Conservation (phyloP, 1,140 invertebrate species). For the Lepidostoma basale region DNA sequence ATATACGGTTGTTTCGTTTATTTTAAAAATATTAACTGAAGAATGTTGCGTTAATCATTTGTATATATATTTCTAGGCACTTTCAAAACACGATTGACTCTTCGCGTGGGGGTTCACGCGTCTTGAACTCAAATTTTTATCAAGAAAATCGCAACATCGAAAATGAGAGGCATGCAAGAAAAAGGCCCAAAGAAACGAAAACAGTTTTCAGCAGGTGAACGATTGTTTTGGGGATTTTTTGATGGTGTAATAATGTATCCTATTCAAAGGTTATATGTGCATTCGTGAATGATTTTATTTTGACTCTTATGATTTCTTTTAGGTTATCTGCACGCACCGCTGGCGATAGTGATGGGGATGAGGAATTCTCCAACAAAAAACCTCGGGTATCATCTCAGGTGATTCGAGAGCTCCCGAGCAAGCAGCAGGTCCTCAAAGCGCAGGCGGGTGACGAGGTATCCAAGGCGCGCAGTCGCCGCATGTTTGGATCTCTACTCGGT, state of each 20-base stretch:
- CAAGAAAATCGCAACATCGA: constrained; percentile 54
- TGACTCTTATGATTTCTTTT: not conserved
- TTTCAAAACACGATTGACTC: constrained; percentile 49
- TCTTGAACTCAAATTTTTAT: constrained; percentile 48
- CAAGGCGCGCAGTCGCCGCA: constrained; percentile 85
- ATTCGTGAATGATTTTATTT: not conserved
- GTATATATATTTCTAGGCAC: constrained; percentile 36
- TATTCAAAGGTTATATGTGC: not conserved
- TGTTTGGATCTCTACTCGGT: constrained; percentile 93
- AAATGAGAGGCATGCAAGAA: constrained; percentile 50
- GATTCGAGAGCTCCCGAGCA: constrained; percentile 54
- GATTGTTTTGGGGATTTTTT: not conserved
- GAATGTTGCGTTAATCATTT: not conserved
- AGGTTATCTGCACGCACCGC: constrained; percentile 53
- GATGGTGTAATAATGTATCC: not conserved
- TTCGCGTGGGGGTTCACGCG: constrained; percentile 50
- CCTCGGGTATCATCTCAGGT: constrained; percentile 55
- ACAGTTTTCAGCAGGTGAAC: constrained; percentile 59
- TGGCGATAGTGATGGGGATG: constrained; percentile 57
- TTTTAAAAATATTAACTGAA: not conserved
- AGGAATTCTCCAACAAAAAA: constrained; percentile 52
- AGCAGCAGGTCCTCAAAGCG: constrained; percentile 66
- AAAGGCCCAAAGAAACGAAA: constrained; percentile 59
- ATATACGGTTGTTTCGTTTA: not conserved
- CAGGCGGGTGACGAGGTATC: constrained; percentile 85